These are phyloP conservation scores for Anisognathus igniventris DNA, from an alignment of 2,797 vertebrate species.

Conservation along the genomic window DNA sequence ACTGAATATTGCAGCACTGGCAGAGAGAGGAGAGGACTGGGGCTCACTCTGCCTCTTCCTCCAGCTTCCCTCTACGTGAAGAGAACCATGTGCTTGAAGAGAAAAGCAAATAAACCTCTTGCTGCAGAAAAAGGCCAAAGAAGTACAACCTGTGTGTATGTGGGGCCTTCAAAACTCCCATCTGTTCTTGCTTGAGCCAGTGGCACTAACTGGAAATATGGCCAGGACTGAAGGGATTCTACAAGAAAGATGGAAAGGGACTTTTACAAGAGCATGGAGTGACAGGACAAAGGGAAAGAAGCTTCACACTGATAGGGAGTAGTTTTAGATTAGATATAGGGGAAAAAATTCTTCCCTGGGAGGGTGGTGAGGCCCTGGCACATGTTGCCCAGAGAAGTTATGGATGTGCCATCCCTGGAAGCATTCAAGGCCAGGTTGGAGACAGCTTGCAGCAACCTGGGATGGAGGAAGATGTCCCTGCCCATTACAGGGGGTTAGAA, in stretches of 20 bases:
- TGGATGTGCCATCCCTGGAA: not conserved
- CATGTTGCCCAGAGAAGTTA: not conserved
- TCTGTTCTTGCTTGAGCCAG: not conserved
- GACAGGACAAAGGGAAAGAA: not conserved
- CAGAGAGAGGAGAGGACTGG: not conserved
- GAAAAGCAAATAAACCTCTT: not conserved
- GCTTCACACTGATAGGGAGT: not conserved
- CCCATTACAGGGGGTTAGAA: accelerated
- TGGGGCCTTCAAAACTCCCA: not conserved
- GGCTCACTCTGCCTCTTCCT: not conserved
- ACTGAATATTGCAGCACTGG: not conserved
- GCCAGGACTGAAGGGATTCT: not conserved
- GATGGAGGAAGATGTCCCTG: not conserved
- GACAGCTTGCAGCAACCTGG: not conserved
- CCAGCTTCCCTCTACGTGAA: accelerated
- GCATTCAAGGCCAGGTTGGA: not conserved
- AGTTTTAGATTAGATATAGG: not conserved
- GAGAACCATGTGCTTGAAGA: not conserved
- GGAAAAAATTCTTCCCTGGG: not conserved
- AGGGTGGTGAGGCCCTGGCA: not conserved
- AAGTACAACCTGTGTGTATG: accelerated
- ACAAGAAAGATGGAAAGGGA: not conserved
- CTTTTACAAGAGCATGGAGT: not conserved
- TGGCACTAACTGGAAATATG: accelerated
- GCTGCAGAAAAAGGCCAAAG: not conserved